Evolutionary conservation across 2,888 invertebrate genomes (phyloP).

Genomic region (Argyresthia goedartella): DNA sequence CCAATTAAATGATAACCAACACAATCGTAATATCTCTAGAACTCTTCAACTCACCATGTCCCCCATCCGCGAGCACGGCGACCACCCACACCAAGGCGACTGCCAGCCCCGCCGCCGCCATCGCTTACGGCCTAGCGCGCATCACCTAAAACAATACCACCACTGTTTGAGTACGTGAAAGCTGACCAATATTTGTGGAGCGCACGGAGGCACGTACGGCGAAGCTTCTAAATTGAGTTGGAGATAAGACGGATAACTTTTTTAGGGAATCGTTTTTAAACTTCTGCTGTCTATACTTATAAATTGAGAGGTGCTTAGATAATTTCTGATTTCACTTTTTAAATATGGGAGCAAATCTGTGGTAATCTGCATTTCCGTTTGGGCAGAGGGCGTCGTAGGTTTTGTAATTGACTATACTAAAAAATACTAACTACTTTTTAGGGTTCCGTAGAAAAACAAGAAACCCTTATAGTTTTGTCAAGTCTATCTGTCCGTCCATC

Average conservation of each 20-base stretch:
- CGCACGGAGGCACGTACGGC: neutral
- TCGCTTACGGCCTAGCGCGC: slow-evolving; percentile 49
- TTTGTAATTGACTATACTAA: too few species aligned
- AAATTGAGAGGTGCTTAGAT: too few species aligned
- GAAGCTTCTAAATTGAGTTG: neutral
- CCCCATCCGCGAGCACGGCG: slow-evolving; percentile 46
- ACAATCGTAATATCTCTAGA: too few species aligned
- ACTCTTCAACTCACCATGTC: slow-evolving; percentile 45
- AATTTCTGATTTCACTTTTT: too few species aligned
- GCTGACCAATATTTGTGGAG: slow-evolving; percentile 40
- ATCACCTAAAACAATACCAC: slow-evolving; percentile 68
- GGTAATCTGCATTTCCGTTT: too few species aligned
- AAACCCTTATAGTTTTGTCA: too few species aligned
- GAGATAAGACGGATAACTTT: neutral
- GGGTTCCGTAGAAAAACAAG: too few species aligned
- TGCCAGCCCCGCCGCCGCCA: slow-evolving; percentile 53
- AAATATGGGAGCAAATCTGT: too few species aligned
- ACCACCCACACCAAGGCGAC: slow-evolving; percentile 65
- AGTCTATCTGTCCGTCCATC: too few species aligned
- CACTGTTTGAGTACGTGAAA: slow-evolving; percentile 43
- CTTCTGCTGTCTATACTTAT: neutral
- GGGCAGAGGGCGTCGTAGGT: too few species aligned
- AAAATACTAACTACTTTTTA: too few species aligned
- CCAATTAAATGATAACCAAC: too few species aligned
- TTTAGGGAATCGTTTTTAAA: neutral